Evolutionary conservation across 2,113 vertebrate species (phyloP).

Genomic region (Ochotona curzoniae): DNA sequence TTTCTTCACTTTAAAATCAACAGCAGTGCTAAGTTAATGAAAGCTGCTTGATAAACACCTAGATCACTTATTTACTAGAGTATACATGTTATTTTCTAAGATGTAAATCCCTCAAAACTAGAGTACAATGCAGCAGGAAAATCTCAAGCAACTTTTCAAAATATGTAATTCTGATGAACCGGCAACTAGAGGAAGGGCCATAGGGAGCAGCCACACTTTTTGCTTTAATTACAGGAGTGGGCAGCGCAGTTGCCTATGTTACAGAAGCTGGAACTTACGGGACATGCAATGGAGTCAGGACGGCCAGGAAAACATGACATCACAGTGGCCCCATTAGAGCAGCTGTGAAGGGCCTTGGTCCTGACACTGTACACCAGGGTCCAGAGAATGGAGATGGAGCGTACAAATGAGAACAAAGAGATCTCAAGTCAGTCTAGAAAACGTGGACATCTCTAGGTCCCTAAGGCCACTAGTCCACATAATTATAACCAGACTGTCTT

Average conservation of each 20-base stretch:
- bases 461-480: constrained; percentile 20
- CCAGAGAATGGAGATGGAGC: constrained; percentile 43
- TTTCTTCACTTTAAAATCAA: constrained; percentile 42
- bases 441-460: constrained; percentile 36
- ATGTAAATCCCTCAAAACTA: constrained; percentile 72
- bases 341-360: constrained; percentile 64
- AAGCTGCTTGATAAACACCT: constrained; percentile 60
- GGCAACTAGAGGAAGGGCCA: constrained; percentile 23
- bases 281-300: constrained; percentile 71
- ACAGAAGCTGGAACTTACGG: constrained; percentile 66
- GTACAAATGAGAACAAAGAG: constrained; percentile 45
- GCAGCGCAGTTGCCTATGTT: constrained; percentile 47
- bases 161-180: constrained; percentile 64
- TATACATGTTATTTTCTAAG: constrained; percentile 70
- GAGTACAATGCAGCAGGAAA: constrained; percentile 58
- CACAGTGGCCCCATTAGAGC: constrained; percentile 58
- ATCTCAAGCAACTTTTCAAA: constrained; percentile 75
- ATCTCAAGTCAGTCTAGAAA: neutral
- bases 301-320: constrained; percentile 46
- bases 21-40: constrained; percentile 61
- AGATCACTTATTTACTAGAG: constrained; percentile 67
- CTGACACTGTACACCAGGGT: constrained; percentile 12
- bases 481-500: constrained; percentile 46
- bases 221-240: constrained; percentile 46
- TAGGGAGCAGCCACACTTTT: neutral